Evolutionary conservation across 2,888 invertebrate genomes (phyloP).

Genomic region (Drosophila setosimentum): DNA sequence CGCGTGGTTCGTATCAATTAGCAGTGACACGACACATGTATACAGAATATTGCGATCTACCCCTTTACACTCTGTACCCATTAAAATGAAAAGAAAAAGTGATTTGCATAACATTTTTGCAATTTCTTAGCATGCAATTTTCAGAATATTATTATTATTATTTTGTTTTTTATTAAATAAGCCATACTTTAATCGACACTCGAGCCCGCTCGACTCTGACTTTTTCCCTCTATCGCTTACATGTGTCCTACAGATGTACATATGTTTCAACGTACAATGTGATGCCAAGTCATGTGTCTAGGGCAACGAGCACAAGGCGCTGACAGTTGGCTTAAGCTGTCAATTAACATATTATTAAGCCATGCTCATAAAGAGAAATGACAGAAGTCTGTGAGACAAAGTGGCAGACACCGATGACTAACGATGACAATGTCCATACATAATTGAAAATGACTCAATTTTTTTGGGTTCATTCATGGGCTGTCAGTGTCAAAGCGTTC

Average conservation of each 20-base stretch:
- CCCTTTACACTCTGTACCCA: background rate
- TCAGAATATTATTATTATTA: background rate
- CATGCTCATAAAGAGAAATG: constrained; percentile 26
- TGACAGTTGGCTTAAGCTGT: constrained; percentile 70
- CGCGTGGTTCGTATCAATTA: constrained; percentile 19
- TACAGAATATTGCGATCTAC: background rate
- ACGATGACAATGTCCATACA: constrained; percentile 15
- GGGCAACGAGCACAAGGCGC: constrained; percentile 35
- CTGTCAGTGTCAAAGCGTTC: background rate
- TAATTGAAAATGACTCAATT: constrained; percentile 40
- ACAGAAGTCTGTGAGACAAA: constrained; percentile 2
- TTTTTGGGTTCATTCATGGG: constrained; percentile 16
- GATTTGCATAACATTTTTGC: too few species aligned
- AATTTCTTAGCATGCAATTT: too few species aligned
- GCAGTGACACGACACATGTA: constrained; percentile 3
- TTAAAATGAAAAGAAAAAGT: too few species aligned
- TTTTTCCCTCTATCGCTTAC: background rate
- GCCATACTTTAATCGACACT: background rate
- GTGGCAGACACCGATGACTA: constrained; percentile 25
- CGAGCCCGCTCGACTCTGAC: background rate
- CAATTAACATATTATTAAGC: constrained; percentile 73
- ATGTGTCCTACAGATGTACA: background rate
- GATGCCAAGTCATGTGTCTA: constrained; percentile 32
- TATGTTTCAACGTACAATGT: background rate
- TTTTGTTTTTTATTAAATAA: background rate